phyloP scores from a whole-genome alignment of 2,113 vertebrate genomes.

The Paracanthobrama guichenoti region DNA sequence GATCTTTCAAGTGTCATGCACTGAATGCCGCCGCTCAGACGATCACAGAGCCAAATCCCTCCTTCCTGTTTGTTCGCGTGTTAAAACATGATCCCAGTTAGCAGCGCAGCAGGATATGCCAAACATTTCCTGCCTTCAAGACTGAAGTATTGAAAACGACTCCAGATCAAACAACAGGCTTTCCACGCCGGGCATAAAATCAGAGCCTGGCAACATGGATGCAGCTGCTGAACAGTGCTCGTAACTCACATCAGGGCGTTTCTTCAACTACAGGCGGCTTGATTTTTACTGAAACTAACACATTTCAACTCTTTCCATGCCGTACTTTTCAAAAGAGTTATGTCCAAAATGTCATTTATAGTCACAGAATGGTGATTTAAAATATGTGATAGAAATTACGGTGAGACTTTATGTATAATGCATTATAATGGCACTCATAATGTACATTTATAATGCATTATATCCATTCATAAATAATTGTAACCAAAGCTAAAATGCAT shows the following conservation, averaged over 20 bases:
- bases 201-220: neutral
- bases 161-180: slow-evolving; percentile 1
- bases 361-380: neutral
- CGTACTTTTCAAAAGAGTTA: neutral
- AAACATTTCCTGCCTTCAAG: slow-evolving; percentile 27
- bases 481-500: no score
- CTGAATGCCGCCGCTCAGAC: neutral
- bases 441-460: no score
- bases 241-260: neutral
- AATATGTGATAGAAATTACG: no score
- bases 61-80: slow-evolving; percentile 16
- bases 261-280: neutral
- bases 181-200: neutral
- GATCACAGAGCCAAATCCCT: slow-evolving; percentile 8
- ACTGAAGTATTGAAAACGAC: slow-evolving; percentile 1
- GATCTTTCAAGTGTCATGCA: slow-evolving; percentile 6
- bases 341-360: neutral
- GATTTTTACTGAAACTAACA: neutral
- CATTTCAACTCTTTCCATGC: neutral
- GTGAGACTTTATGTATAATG: no score
- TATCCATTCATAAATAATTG: no score
- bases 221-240: neutral
- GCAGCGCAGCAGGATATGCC: slow-evolving; percentile 14
- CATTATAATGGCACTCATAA: no score
- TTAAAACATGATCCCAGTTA: slow-evolving; percentile 14